A percentile compares a stretch with the other conserved stretches of the same genome.
phyloP scores from a whole-genome alignment of 1,140 invertebrate genomes.

The Bombus breviceps region DNA sequence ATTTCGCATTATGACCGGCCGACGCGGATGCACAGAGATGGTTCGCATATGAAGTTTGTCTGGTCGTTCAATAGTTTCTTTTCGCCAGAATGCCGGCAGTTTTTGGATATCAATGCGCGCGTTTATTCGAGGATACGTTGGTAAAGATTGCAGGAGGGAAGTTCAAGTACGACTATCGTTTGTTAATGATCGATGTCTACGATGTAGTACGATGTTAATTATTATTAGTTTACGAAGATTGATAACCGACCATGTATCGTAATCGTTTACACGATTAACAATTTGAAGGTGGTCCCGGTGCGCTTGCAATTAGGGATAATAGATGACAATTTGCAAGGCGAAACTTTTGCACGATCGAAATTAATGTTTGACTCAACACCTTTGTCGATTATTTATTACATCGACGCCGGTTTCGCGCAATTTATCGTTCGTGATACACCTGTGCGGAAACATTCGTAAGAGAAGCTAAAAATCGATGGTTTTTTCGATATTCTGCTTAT shows the following conservation, averaged over 20 bases:
- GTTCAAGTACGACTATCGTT: neutral
- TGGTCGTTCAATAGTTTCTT: slow-evolving; percentile 3
- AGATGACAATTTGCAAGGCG: neutral
- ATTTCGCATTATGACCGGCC: slow-evolving; percentile 28
- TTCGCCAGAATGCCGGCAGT: neutral
- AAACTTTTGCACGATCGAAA: neutral
- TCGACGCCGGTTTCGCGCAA: neutral
- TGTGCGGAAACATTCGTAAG: neutral
- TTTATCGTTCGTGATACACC: slow-evolving; percentile 11
- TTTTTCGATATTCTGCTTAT: slow-evolving; percentile 27
- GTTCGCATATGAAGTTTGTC: slow-evolving; percentile 6
- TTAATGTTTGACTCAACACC: neutral
- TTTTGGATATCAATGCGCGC: neutral
- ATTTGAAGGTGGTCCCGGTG: neutral
- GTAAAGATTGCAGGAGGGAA: neutral
- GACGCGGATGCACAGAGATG: neutral
- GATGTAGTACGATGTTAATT: neutral
- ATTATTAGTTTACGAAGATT: neutral
- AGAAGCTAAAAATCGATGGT: slow-evolving; percentile 3
- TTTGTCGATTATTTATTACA: slow-evolving; percentile 18
- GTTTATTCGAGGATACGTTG: neutral
- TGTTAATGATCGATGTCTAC: neutral
- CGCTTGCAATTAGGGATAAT: neutral
- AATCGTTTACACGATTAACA: neutral
- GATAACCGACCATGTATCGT: neutral